Percentiles rank a stretch among this genome's conserved stretches.
Conservation (phyloP, 2,797 vertebrate genomes). For the Centroberyx gerrardi region DNA sequence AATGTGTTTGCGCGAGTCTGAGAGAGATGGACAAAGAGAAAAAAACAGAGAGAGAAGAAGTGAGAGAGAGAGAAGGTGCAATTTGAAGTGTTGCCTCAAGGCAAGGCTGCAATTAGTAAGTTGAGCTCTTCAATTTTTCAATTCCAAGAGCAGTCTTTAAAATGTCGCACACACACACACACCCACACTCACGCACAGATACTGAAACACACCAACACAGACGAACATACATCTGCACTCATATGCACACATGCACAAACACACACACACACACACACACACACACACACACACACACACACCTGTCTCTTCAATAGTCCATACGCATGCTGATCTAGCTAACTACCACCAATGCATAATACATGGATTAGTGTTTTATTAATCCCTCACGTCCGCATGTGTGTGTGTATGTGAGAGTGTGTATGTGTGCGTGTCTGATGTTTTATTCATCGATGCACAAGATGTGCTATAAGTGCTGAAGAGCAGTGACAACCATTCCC, state of each 20-base stretch:
- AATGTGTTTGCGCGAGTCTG: constrained; percentile 3
- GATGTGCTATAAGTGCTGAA: constrained; percentile 49
- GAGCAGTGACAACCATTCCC: constrained; percentile 39
- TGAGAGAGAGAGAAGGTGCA: constrained; percentile 22
- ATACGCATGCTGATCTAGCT: constrained; percentile 46
- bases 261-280: constrained; percentile 29
- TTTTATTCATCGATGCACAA: constrained; percentile 58
- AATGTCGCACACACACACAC: constrained; percentile 29
- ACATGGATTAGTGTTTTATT: constrained; percentile 63
- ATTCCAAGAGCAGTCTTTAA: constrained; percentile 44
- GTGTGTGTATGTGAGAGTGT: constrained; percentile 3
- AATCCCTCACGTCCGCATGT: constrained; percentile 8
- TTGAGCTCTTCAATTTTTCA: constrained; percentile 62
- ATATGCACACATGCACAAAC: neutral
- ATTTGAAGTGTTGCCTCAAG: constrained; percentile 53
- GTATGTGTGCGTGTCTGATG: constrained; percentile 32
- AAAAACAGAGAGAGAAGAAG: constrained; percentile 15
- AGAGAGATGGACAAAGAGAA: neutral
- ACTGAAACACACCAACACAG: constrained; percentile 34
- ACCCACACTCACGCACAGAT: constrained; percentile 27
- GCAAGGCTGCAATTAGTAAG: constrained; percentile 63
- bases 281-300: constrained; percentile 19
- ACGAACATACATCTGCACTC: constrained; percentile 10
- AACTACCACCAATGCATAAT: constrained; percentile 49
- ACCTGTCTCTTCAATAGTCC: constrained; percentile 20